Evolutionary conservation across 1,140 invertebrate genomes (phyloP), one percentile per base, ranked within the genome.

Genomic region (Zaprionus taronus): DNA sequence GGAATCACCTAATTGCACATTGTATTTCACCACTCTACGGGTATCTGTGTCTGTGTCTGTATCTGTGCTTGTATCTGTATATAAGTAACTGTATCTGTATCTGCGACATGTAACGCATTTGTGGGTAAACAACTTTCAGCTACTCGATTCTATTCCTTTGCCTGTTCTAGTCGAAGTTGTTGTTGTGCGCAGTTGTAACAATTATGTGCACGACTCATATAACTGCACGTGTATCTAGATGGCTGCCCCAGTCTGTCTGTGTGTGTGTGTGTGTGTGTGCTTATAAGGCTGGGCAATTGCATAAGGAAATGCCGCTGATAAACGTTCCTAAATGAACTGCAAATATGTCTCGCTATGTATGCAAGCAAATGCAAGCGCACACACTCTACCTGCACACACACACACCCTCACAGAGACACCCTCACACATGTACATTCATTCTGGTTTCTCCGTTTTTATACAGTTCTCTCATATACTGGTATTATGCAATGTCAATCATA

Each of bases 401-500:
- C 53, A 31, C 9, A 49, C 9, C 14, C 20, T 1, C 15, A 51
- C 20, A 36, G 20, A 24, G 3, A 28, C 17, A 31, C 26, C 17
- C 47, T 41, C 24, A 47, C 38, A 47, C 11, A 53, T 53, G 60
- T 53, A 68, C 6, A 41, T 61, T 60, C 44, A 62, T 60, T 64
- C 56, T 62, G 20, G 20, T 22, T 62, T 62, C 34, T 56, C 55
- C 28, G 26, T 64, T 49, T 58, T 47, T 62, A 20, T 62, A 53
- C 58, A 11, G 15, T 58, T 15, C 26, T 62, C 24, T 66, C n/a
- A 20, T 14, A 20, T 14, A 28, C 53, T 47, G 60, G 38, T 72
- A 83, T 90, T 89, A 90, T 85, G 84, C 72, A 89, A 89, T 77
- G 84, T 64, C 84, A 90, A 84, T 81, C 75, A 81, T 72, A 73